Conservation (phyloP, 1,140 invertebrate species). For the Fopius arisanus region DNA sequence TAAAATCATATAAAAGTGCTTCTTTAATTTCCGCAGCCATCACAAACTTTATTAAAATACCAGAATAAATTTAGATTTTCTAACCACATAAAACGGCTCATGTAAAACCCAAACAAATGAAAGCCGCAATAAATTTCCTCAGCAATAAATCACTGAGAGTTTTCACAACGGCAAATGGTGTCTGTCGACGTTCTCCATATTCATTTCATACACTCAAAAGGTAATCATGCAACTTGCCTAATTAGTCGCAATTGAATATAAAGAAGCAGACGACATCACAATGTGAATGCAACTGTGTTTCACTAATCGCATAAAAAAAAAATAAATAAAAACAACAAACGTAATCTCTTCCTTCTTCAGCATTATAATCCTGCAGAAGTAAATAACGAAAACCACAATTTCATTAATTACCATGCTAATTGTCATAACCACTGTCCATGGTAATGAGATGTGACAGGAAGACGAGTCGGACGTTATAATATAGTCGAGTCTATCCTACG, state of each 20-base stretch:
- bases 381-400: conserved; percentile 46
- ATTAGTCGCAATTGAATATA: conserved; percentile 60
- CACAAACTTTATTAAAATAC: background rate
- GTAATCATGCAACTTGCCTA: conserved; percentile 42
- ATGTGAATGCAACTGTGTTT: conserved; percentile 34
- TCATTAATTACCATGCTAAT: conserved; percentile 59
- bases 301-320: conserved; percentile 19
- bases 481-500: conserved; percentile 19
- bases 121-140: background rate
- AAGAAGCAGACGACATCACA: conserved; percentile 33
- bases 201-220: background rate
- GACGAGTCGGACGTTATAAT: conserved; percentile 27
- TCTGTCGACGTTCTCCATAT: conserved; percentile 16
- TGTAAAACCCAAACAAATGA: background rate
- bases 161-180: conserved; percentile 6
- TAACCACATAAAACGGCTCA: background rate
- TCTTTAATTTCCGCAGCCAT: conserved; percentile 38
- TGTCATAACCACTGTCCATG: conserved; percentile 55
- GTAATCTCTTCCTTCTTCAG: background rate
- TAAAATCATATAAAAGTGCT: conserved; percentile 59
- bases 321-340: no score
- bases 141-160: background rate
- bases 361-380: background rate
- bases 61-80: background rate
- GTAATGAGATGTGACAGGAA: conserved; percentile 60